Evolutionary conservation across 2,888 invertebrate genomes (phyloP), one percentile per base, ranked within the genome.

Genomic region (Watsonalla cultraria): DNA sequence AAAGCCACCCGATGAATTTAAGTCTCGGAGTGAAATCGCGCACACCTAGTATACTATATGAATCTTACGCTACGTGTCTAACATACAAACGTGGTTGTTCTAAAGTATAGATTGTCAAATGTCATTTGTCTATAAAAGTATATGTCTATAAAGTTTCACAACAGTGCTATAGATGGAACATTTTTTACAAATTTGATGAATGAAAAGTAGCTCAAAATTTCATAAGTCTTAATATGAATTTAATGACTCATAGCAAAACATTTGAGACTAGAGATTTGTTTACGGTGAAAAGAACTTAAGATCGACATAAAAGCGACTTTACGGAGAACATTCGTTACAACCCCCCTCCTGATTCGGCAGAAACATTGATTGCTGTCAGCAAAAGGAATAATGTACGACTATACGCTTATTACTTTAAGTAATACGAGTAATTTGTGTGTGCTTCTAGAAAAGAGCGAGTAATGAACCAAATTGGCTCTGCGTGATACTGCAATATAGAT

Each of bases 311-410:
- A 46, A 15, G 14, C 37, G 8, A 8, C 35, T 13, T 49, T 37
- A 0, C 14, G 9, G 15, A 37, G 15, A 37, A 49, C 49, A 49
- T 49, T 56, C 54, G 46, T 48, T 53, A 53, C 53, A 54, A 59
- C 45, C 68, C 73, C 68, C 58, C 37, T 65, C 63, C 70, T 75
- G 72, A 76, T 63, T 76, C 75, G 74, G 76, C 75, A 66, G 65
- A 73, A 70, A 70, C 63, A 72, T 66, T 63, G 59, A 70, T 68
- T 61, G 61, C 71, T 59, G 64, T 57, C 60, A 57, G 59, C 52
- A 60, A 64, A 62, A 62, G 61, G 61, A 59, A 62, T 59, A 60
- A 67, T 63, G 53, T 61, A 60, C 51, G 58, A 54, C 51, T 54
- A 55, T 51, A 47, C 51, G 54, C 37, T 49, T 37, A 49, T 49